A percentile compares a stretch with the other conserved stretches of the same genome.
Conservation (phyloP, 2,113 vertebrate genomes). For the Excalfactoria chinensis region DNA sequence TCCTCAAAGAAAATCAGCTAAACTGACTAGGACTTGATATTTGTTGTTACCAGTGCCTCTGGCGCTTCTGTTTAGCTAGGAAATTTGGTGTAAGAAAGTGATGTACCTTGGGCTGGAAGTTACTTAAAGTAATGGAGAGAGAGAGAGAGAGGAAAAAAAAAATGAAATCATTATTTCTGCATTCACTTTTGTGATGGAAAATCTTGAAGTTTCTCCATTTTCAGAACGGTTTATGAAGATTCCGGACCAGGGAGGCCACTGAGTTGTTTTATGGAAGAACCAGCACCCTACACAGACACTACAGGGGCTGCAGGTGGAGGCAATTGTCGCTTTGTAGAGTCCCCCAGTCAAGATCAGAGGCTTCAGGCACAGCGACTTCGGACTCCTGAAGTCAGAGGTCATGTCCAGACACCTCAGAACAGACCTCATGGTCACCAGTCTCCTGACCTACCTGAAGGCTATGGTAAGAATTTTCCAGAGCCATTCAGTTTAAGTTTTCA, state of each 20-base stretch:
- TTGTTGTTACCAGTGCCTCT: not conserved
- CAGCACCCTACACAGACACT: conserved; percentile 90
- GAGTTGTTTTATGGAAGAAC: conserved; percentile 95
- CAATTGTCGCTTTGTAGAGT: conserved; percentile 88
- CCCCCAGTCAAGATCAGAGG: conserved; percentile 89
- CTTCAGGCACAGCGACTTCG: conserved; percentile 90
- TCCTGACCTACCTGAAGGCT: conserved; percentile 95
- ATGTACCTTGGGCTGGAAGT: not conserved
- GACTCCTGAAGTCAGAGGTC: conserved; percentile 87
- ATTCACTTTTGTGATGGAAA: conserved; percentile 25
- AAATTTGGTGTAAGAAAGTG: not conserved
- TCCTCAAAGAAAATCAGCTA: not conserved
- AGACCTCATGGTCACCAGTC: conserved; percentile 94
- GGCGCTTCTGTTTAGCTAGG: not conserved
- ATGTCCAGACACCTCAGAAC: conserved; percentile 91
- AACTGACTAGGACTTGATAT: not conserved
- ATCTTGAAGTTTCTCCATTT: conserved; percentile 40
- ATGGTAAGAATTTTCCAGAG: conserved; percentile 80
- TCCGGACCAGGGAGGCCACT: conserved; percentile 85
- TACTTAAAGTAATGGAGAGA: not conserved
- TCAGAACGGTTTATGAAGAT: conserved; percentile 93
- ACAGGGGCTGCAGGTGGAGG: conserved; percentile 91
- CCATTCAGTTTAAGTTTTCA: rapidly evolving
- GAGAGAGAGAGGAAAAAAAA: not conserved
- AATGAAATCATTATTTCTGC: no score